Conservation (phyloP, 2,797 vertebrate species). For the Lithobates sylvaticus region DNA sequence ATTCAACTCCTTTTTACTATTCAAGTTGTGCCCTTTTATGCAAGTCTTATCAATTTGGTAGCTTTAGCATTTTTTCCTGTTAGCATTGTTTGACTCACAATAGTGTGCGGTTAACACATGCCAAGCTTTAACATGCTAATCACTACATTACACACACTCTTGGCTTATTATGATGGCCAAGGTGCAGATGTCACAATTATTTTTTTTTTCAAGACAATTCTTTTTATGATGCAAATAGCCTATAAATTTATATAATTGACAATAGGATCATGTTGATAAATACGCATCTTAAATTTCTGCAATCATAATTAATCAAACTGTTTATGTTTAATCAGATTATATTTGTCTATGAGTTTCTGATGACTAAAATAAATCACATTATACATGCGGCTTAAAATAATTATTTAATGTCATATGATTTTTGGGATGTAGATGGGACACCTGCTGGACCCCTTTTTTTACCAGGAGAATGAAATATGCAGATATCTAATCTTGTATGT, state of each 20-base stretch:
- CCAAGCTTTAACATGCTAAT: slow-evolving; percentile 40
- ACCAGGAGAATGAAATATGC: not conserved
- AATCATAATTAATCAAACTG: not conserved
- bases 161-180: slow-evolving; percentile 34
- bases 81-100: not conserved
- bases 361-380: not conserved
- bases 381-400: not conserved
- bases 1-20: not conserved
- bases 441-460: not conserved
- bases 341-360: not conserved
- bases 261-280: slow-evolving; percentile 31
- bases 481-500: not conserved
- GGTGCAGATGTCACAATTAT: slow-evolving; percentile 47
- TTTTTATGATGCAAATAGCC: slow-evolving; percentile 44
- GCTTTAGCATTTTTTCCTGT: slow-evolving; percentile 4
- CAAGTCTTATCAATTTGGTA: not conserved
- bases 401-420: not conserved
- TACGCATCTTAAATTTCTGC: slow-evolving; percentile 7
- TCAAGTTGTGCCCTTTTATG: not conserved
- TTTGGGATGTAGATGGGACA: not conserved
- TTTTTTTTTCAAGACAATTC: slow-evolving; percentile 22
- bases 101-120: slow-evolving; percentile 19
- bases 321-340: not conserved
- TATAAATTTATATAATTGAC: slow-evolving; percentile 6
- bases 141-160: slow-evolving; percentile 31